phyloP scores from a whole-genome alignment of 2,113 vertebrate species.

The Baryphthengus martii region DNA sequence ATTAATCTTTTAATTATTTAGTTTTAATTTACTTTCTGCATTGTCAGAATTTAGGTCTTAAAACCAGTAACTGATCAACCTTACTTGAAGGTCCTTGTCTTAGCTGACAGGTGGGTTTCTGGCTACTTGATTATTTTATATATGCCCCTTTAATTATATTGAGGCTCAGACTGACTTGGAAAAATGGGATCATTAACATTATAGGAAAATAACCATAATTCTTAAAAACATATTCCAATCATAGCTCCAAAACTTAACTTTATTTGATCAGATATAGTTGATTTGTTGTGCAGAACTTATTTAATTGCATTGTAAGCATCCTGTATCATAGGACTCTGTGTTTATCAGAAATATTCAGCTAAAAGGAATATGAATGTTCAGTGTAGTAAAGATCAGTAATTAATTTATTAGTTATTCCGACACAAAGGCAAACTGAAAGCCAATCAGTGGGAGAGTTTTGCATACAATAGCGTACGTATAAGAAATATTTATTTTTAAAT shows the following conservation, averaged over 20 bases:
- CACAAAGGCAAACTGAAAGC: background rate
- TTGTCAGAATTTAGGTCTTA: background rate
- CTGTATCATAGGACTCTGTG: background rate
- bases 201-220: background rate
- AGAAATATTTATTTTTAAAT: background rate
- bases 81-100: background rate
- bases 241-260: background rate
- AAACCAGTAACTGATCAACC: background rate
- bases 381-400: background rate
- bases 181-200: background rate
- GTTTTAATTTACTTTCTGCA: background rate
- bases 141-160: background rate
- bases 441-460: background rate
- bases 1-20: background rate
- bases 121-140: background rate
- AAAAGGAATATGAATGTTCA: background rate
- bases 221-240: background rate
- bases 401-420: background rate
- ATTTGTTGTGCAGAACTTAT: background rate
- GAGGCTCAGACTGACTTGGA: background rate
- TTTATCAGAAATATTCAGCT: background rate
- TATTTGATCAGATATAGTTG: background rate
- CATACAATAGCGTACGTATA: background rate
- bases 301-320: background rate
- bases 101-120: background rate